A percentile compares a stretch with the other conserved stretches of the same genome.
These are phyloP conservation scores for Leptobrachium ailaonicum DNA, from an alignment of 2,113 vertebrate species.

Conservation along the genomic window DNA sequence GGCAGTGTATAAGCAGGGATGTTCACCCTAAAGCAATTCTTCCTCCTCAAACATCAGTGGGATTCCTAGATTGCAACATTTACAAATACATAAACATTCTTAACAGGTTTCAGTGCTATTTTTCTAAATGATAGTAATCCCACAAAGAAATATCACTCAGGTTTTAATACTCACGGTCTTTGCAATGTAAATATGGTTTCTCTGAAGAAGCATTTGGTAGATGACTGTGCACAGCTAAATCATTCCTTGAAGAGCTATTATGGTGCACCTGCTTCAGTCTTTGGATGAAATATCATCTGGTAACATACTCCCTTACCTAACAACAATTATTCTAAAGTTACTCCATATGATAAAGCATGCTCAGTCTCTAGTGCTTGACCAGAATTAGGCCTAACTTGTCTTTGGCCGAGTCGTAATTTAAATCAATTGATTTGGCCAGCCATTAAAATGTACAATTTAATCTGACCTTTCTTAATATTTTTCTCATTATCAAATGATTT, in stretches of 20 bases:
- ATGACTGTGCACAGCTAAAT: conserved; percentile 69
- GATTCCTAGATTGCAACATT: conserved; percentile 85
- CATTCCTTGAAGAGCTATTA: conserved; percentile 74
- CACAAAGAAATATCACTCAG: conserved; percentile 69
- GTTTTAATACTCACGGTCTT: conserved; percentile 74
- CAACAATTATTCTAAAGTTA: not conserved
- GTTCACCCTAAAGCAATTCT: conserved; percentile 85
- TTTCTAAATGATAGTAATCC: conserved; percentile 73
- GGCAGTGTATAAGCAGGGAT: conserved; percentile 74
- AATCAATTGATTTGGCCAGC: not conserved
- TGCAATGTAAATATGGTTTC: conserved; percentile 76
- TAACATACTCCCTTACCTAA: not conserved
- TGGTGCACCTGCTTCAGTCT: conserved; percentile 75
- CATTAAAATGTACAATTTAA: not conserved
- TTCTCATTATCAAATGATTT: too few relatives aligned
- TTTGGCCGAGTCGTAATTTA: not conserved
- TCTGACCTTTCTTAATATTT: not conserved
- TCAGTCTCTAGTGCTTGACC: not conserved
- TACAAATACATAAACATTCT: conserved; percentile 89
- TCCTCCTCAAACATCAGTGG: conserved; percentile 85
- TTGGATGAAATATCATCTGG: conserved; percentile 58
- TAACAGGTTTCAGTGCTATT: conserved; percentile 77
- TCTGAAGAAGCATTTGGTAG: conserved; percentile 74
- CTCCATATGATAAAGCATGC: not conserved
- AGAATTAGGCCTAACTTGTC: not conserved